Conservation (phyloP, 2,113 vertebrate species). For the Telmatochromis sp. region DNA sequence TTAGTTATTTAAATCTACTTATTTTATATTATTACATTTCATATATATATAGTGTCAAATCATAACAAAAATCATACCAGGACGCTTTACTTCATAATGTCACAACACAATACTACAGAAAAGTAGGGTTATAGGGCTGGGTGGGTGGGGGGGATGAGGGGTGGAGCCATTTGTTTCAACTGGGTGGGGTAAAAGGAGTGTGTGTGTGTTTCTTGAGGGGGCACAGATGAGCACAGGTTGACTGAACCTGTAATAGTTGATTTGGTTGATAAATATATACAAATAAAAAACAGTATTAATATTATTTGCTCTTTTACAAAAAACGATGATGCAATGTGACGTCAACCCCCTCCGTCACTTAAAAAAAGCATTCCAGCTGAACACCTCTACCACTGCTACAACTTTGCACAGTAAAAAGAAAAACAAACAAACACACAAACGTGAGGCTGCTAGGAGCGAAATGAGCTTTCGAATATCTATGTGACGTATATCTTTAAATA, state of each 20-base stretch:
- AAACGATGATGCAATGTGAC: background rate
- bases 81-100: background rate
- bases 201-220: background rate
- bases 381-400: background rate
- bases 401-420: background rate
- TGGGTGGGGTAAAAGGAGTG: background rate
- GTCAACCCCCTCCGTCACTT: background rate
- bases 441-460: background rate
- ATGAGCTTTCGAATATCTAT: background rate
- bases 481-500: background rate
- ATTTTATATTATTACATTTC: background rate
- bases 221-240: background rate
- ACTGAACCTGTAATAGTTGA: background rate
- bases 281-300: background rate
- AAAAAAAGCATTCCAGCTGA: background rate
- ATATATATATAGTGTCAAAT: background rate
- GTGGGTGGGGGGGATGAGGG: background rate
- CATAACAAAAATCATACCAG: background rate
- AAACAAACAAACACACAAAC: background rate
- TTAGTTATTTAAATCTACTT: background rate
- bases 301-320: background rate
- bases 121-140: background rate
- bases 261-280: background rate
- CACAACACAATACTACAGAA: background rate
- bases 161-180: background rate